phyloP scores from a whole-genome alignment of 2,888 invertebrate genomes.

The Acleris cristana region DNA sequence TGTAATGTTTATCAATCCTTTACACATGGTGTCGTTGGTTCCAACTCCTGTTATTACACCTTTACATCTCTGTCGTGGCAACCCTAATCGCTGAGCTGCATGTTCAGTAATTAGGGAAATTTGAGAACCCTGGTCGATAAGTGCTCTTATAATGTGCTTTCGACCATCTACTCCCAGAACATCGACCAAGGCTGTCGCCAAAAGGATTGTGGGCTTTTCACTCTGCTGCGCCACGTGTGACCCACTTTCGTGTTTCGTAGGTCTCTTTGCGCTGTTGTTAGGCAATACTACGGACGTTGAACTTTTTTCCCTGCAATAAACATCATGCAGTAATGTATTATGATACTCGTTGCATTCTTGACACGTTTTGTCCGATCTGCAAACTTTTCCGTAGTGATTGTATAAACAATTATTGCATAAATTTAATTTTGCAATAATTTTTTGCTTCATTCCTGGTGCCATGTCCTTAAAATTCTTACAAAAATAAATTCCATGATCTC shows the following conservation, averaged over 20 bases:
- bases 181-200: not conserved
- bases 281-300: not conserved
- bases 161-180: not conserved
- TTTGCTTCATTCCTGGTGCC: not conserved
- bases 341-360: too few species aligned
- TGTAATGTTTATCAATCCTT: conserved; percentile 31
- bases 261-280: conserved; percentile 28
- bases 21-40: conserved; percentile 35
- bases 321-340: too few species aligned
- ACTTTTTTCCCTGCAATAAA: too few species aligned
- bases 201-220: not conserved
- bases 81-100: not conserved
- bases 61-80: conserved; percentile 14
- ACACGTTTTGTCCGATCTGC: conserved; percentile 32
- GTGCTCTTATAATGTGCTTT: not conserved
- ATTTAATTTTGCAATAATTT: conserved; percentile 8
- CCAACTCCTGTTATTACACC: conserved; percentile 34
- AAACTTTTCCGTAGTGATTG: conserved; percentile 38
- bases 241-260: conserved; percentile 22
- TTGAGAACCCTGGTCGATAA: not conserved
- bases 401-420: conserved; percentile 41
- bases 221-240: conserved; percentile 8
- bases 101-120: not conserved
- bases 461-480: conserved; percentile 7
- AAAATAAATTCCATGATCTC: conserved; percentile 9